Base-by-base conservation (phyloP, 1,140 invertebrate species). In the Camponotus pennsylvanicus region DNA sequence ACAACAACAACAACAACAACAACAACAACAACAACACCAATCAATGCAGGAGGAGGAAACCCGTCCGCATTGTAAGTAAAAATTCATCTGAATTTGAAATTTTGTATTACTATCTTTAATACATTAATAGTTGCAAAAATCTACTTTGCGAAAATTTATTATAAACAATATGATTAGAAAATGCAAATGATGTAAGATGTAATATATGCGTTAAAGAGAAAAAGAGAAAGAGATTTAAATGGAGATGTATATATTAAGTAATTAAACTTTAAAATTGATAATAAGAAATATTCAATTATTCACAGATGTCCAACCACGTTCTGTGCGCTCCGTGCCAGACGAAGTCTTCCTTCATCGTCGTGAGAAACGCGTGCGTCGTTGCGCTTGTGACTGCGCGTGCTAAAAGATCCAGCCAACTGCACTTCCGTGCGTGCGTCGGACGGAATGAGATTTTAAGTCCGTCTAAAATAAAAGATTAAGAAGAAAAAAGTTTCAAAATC, bases 221-320 rank as follows among this genome's bases (percentile, higher is more conserved):
- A 63, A 11, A 63, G 57, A 52, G 18, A 2, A 40, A 42, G 21
- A 59, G 27, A 63, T 3, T 27, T 77, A 61, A 42, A 42, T 7
- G 45, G 45, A 49, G 27, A 1, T 45, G 42, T 75, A 75, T 32
- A 42, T 27, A 61, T 45, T 59, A 63, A 11, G 27, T 11, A 27
- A 76, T 32, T 45, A 45, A 45, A 45, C 42, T 49, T 3, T 3
- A 15, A 52, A 52, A 18, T 52, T 18, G 13, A 52, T 18, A 52
- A 52, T 52, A 52, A 52, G 18, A 3, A 52, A 52, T 18, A 52
- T 52, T 6, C 4, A 52, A 18, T 49, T 49, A 37, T 90, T 92
- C 91, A 55, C 94, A 97, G 97, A 96, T 93, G 95, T 97, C 34
- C 96, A 97, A 91, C 96, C 97, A 88, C 96, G 96, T 92, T 97